Conservation (phyloP, 2,113 vertebrate species). For the Tapirus terrestris region DNA sequence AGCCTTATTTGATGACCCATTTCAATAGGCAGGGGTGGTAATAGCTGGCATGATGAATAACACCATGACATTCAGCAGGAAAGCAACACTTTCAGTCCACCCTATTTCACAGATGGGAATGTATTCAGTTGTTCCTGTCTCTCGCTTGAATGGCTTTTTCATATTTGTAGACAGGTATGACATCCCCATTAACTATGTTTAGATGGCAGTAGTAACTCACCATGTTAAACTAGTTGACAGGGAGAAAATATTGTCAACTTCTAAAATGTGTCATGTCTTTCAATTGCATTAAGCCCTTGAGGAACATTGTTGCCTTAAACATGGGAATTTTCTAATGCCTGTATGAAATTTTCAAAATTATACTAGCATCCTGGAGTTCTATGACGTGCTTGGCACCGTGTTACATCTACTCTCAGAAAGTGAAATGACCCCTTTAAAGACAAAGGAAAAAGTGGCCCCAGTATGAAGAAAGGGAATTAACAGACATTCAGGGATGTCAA, state of each 20-base stretch:
- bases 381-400: background rate
- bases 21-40: background rate
- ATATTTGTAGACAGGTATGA: background rate
- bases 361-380: background rate
- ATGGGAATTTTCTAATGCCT: background rate
- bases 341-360: background rate
- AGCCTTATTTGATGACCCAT: background rate
- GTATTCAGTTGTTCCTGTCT: background rate
- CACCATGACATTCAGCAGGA: background rate
- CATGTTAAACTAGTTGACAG: constrained; percentile 30
- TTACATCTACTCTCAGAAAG: constrained; percentile 22
- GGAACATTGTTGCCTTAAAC: background rate
- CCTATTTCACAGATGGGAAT: background rate
- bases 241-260: constrained; percentile 7
- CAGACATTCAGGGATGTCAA: background rate
- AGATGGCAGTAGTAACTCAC: background rate
- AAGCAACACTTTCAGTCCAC: background rate
- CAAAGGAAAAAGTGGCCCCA: background rate
- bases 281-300: background rate
- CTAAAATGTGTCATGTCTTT: constrained; percentile 1
- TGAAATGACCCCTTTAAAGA: constrained; percentile 24
- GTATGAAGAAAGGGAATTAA: constrained; percentile 30
- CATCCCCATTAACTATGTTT: constrained; percentile 21
- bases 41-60: background rate
- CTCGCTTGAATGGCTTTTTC: background rate